Evolutionary conservation across 2,888 invertebrate species (phyloP), one percentile per base, ranked within the genome.

Genomic region (Timandra comae): DNA sequence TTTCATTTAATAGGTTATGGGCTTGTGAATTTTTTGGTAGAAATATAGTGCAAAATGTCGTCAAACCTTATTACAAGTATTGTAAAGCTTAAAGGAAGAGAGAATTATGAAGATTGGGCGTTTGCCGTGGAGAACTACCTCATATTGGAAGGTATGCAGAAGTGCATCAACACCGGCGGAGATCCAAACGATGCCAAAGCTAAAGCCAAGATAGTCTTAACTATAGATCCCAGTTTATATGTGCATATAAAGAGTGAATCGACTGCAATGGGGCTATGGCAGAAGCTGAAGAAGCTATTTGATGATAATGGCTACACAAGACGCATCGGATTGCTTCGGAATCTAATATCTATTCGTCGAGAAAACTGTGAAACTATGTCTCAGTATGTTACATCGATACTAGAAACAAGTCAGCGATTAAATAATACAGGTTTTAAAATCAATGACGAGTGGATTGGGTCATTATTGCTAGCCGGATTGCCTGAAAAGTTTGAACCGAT

Each of bases 291-390:
- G 7, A 19, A 19, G 19, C 19, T 5, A 19, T 7, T 5, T 19
- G 19, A 7, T 7, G 19, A 19, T 19, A 19, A 5, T 19, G 19
- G 19, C 7, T 5, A 7, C 19, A 5, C 19, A 19, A 7, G 7
- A 19, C 45, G 25, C 30, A 48, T 46, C 11, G 39, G 29, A 12
- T 13, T 50, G 10, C 29, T 46, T 7, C 31, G 42, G 12, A 32
- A 39, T 29, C 27, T 46, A n/a, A 42, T 46, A 3, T 43, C 39
- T 1, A 39, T 46, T 12, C 30, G 41, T 7, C 26, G 38, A 10
- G 44, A 46, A 25, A 40, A 37, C 24, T 41, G 41, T 26, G 40
- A 43, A 11, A 28, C 30, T 0, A 46, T 49, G 49, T 30, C 38
- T 5, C 6, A 6, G 2, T 38, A 38, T 22, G 33, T 38, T 1